Conservation (phyloP, 2,888 invertebrate genomes). For the Ctenicera cuprea region DNA sequence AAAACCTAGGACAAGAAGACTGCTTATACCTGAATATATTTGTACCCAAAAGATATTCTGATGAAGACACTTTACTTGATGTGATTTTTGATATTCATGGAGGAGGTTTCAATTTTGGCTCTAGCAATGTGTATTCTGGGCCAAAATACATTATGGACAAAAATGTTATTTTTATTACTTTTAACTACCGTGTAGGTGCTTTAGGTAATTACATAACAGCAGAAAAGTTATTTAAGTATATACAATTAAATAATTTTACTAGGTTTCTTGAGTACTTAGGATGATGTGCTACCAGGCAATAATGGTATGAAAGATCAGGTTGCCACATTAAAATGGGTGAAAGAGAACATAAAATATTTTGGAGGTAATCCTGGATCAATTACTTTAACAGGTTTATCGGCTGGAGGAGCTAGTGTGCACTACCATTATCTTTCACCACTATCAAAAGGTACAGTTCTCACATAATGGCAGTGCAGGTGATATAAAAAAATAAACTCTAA, state of each 20-base stretch:
- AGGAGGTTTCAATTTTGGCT: conserved; percentile 79
- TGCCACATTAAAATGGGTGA: conserved; percentile 80
- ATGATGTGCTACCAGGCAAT: conserved; percentile 79
- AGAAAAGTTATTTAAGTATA: not conserved
- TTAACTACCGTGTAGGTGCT: conserved; percentile 80
- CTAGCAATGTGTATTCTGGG: conserved; percentile 71
- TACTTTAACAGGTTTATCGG: conserved; percentile 80
- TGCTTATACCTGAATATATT: conserved; percentile 78
- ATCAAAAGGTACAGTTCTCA: conserved; percentile 66
- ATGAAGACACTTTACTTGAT: conserved; percentile 72
- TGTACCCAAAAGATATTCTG: conserved; percentile 71
- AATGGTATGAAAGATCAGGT: conserved; percentile 83
- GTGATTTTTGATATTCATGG: conserved; percentile 79
- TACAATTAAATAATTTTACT: not conserved
- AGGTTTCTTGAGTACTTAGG: conserved; percentile 84
- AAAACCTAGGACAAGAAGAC: conserved; percentile 76
- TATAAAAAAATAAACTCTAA: too few relatives aligned
- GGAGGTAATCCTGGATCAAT: conserved; percentile 81
- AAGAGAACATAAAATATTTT: conserved; percentile 79
- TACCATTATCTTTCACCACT: conserved; percentile 80
- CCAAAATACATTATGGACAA: conserved; percentile 75
- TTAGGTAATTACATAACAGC: conserved; percentile 72
- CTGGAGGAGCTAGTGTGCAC: conserved; percentile 83
- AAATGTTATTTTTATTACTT: conserved; percentile 78
- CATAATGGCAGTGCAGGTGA: not conserved